Base-by-base conservation (phyloP, 2,113 vertebrate species). In the Lepidothrix coronata region DNA sequence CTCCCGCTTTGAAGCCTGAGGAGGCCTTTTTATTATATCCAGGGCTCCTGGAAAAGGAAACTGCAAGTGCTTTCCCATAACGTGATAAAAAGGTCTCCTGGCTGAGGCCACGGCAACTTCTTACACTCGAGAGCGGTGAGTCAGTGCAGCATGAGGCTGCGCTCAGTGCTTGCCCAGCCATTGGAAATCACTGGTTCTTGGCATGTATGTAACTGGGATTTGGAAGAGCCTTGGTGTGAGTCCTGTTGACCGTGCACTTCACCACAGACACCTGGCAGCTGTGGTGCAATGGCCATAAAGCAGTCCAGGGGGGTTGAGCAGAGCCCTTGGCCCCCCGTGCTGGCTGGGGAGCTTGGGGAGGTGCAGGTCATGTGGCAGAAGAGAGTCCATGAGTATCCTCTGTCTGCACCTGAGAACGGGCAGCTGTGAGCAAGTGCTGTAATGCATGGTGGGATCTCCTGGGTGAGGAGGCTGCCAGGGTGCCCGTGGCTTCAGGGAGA, bases 1-100 rank as follows among this genome's bases (percentile, higher is more conserved):
- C 89, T 91, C 79, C 58, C 0, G 10, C 95, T 96, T 96, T 96
- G 95, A 97, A 97, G 95, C 96, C 91, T 1, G 15, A 96, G 89
- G 91, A 91, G 85, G 91, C 63, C 54, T 91, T 76, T 92, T 86
- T 91, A 87, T 89, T 95, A 65, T 76, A 81, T 78, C 88, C 59
- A 76, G 55, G 87, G 74, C 78, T 96, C n/a, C 76, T 81, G 85
- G 87, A 94, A 92, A 77, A 92, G 58, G 67, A 89, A 93, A 86
- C 76, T 62, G 31, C 68, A 41, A 95, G 72, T n/a, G 70, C 78
- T 89, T 97, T 88, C 93, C 93, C 88, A 82, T 87, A 95, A 85
- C 4, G 1, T 44, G 73, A 91, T 75, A 88, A 94, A 96, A 95
- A 92, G 39, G 35, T 76, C 48, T 85, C 68, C 83, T 86, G 83